A percentile compares a stretch with the other conserved stretches of the same genome.
These are phyloP conservation scores for Lipophrys pholis DNA, from an alignment of 2,113 vertebrate species.

Conservation along the genomic window DNA sequence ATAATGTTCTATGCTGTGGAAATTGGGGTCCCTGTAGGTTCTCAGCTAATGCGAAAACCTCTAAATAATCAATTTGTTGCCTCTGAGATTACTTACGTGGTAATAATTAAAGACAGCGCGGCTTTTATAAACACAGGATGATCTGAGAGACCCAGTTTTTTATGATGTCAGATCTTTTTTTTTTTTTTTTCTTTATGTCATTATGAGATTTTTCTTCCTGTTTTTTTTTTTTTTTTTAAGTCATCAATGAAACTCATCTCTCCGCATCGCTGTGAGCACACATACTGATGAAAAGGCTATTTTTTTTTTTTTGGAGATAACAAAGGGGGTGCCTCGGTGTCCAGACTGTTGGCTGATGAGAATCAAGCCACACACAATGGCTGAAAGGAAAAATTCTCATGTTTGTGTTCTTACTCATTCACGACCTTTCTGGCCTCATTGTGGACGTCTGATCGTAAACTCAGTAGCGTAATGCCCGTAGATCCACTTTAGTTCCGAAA, in stretches of 20 bases:
- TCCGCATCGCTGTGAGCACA: constrained; percentile 25
- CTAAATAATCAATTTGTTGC: constrained; percentile 66
- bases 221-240: too few species aligned
- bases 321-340: constrained; percentile 33
- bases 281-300: constrained; percentile 39
- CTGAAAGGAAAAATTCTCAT: constrained; percentile 1
- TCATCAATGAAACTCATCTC: constrained; percentile 52
- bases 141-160: constrained; percentile 43
- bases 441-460: too few species aligned
- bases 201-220: constrained; percentile 21
- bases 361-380: constrained; percentile 9
- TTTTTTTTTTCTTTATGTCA: too few species aligned
- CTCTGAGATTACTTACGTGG: constrained; percentile 68
- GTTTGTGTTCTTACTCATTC: neutral
- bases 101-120: constrained; percentile 71
- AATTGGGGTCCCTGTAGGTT: constrained; percentile 68
- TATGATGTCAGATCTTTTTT: constrained; percentile 34
- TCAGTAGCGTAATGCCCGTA: too few species aligned
- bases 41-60: constrained; percentile 64
- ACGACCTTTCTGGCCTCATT: too few species aligned
- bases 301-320: constrained; percentile 42
- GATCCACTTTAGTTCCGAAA: neutral
- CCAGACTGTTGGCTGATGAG: constrained; percentile 13
- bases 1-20: constrained; percentile 55
- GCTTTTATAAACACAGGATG: constrained; percentile 58